Base-by-base conservation (phyloP, 2,113 vertebrate genomes). In the Eptesicus fuscus region DNA sequence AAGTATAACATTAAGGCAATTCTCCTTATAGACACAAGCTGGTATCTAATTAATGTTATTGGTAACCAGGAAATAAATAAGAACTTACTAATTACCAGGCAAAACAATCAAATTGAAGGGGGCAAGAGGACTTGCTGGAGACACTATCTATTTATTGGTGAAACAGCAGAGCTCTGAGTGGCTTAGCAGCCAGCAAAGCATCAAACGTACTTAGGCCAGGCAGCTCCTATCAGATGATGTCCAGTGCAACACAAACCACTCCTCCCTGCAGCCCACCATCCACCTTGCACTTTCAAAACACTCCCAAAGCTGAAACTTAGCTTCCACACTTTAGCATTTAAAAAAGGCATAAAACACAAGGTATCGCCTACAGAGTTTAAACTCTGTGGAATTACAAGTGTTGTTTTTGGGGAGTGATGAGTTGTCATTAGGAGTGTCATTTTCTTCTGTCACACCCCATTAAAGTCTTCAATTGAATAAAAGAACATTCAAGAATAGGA, bases 21-120 rank as follows among this genome's bases (percentile, higher is more conserved):
- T 88, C 82, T 84, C 89, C 76, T 92, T 89, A 35, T 16, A 95
- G 89, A 59, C 49, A 61, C 9, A 85, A 85, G 1, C n/a, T 71
- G 5, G 11, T 74, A 73, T 47, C 80, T 59, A 83, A 88, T 73
- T 61, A 71, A 90, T 42, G 42, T 44, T 80, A 63, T 0, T 42
- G 8, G 77, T 59, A 88, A 51, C 77, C 56, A 76, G 49, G 90
- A 84, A 69, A 51, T 14, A 74, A 94, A 1, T 74, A 96, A 82
- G 44, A 88, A 85, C 49, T 56, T 76, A 82, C n/a, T n/a, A 32
- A 69, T 92, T 85, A 83, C 53, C n/a, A 92, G 40, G 53, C 18
- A 67, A 93, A 95, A 28, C 77, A 82, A 90, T 80, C 42, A 88
- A 79, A 61, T 0, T 82, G n/a, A 37, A 96, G 35, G 30, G 12